Conservation (phyloP, 2,113 vertebrate genomes). For the Microcebus ravelobensis region DNA sequence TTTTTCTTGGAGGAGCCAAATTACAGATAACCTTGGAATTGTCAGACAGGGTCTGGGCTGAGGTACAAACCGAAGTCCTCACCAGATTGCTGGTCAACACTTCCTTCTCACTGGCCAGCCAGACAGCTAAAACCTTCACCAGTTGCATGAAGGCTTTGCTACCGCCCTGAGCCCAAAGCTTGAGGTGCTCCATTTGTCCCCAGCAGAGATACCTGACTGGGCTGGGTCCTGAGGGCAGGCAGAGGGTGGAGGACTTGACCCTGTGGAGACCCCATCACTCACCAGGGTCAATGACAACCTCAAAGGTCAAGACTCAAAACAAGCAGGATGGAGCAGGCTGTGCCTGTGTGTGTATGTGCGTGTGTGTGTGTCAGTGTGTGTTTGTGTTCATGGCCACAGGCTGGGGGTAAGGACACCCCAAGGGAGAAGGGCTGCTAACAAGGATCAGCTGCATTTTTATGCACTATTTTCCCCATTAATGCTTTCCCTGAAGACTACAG, state of each 20-base stretch:
- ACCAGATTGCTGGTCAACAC: neutral
- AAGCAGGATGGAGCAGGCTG: neutral
- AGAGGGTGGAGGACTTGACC: neutral
- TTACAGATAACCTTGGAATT: neutral
- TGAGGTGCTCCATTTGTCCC: neutral
- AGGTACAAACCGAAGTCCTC: neutral
- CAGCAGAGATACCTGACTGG: neutral
- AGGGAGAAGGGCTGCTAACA: neutral
- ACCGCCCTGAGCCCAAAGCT: neutral
- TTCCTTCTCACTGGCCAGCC: neutral
- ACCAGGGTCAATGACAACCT: neutral
- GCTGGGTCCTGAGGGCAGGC: neutral
- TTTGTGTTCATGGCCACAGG: neutral
- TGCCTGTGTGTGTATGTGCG: no score
- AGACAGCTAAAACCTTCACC: neutral
- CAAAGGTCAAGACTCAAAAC: neutral
- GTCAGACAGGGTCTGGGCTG: neutral
- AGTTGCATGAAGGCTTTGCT: neutral
- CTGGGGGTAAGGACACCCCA: neutral
- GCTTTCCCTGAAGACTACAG: neutral
- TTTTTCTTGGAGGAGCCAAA: neutral
- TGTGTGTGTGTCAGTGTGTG: no score
- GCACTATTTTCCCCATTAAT: constrained; percentile 53
- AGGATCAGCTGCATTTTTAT: constrained; percentile 43
- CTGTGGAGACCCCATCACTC: neutral